These are phyloP conservation scores for Aradophagus sp. DNA, from an alignment of 1,140 invertebrate genomes.

Conservation along the genomic window DNA sequence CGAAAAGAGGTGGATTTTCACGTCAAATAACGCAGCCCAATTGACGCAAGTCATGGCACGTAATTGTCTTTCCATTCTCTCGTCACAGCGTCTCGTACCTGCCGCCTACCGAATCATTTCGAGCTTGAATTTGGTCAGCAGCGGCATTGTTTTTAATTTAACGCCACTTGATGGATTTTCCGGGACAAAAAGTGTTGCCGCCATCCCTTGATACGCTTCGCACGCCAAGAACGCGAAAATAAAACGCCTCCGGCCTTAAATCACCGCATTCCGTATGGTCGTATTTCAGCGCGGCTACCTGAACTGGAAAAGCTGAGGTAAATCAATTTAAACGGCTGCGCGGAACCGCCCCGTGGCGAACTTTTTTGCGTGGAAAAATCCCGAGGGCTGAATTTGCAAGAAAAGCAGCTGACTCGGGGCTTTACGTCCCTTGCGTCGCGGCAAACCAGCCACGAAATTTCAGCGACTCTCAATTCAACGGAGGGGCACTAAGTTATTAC, in stretches of 20 bases:
- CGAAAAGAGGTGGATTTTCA: conserved; percentile 54
- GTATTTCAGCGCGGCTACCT: no score
- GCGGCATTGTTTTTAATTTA: not conserved
- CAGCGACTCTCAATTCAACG: conserved; percentile 62
- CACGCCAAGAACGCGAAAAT: no score
- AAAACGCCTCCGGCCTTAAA: no score
- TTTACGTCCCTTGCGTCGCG: conserved; percentile 54
- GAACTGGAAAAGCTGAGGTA: conserved; percentile 69
- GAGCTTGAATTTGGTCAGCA: conserved; percentile 1
- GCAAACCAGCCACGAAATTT: conserved; percentile 53
- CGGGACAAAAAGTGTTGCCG: no score
- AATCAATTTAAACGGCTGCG: no score
- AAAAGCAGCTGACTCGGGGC: conserved; percentile 72
- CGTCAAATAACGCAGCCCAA: conserved; percentile 58
- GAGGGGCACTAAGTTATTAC: conserved; percentile 37
- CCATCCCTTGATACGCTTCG: no score
- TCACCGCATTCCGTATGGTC: no score
- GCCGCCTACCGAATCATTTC: conserved; percentile 4
- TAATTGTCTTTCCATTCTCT: conserved; percentile 62
- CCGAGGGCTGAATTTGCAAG: conserved; percentile 67
- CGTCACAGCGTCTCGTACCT: not conserved
- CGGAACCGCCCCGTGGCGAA: conserved; percentile 39
- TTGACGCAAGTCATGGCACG: conserved; percentile 69
- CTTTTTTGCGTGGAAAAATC: conserved; percentile 54
- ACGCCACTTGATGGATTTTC: no score